Evolutionary conservation across 2,888 invertebrate species (phyloP).

Genomic region (Auanema sp.): DNA sequence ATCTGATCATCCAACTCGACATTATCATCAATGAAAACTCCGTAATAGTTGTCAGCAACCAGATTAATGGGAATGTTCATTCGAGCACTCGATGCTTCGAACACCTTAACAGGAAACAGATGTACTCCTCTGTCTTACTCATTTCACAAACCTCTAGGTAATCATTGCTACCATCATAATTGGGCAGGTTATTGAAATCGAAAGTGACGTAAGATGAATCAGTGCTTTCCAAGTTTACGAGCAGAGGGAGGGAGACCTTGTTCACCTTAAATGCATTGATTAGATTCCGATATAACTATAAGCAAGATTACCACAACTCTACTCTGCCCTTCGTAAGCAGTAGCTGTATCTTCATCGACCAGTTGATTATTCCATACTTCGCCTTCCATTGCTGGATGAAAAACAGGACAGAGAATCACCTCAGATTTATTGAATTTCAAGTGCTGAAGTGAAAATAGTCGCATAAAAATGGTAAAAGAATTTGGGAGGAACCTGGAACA

Average conservation of each 20-base stretch:
- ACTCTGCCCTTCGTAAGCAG: not conserved
- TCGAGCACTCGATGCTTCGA: conserved; percentile 66
- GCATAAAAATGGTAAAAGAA: not conserved
- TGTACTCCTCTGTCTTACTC: not conserved
- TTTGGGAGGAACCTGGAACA: conserved; percentile 68
- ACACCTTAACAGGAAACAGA: conserved; percentile 19
- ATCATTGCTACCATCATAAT: conserved; percentile 69
- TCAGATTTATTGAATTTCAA: too few relatives aligned
- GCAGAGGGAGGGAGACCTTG: conserved; percentile 69
- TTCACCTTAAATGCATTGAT: conserved; percentile 30
- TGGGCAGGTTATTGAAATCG: conserved; percentile 68
- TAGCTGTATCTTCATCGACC: too few relatives aligned
- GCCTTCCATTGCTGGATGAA: too few relatives aligned
- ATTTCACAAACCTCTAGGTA: conserved; percentile 15
- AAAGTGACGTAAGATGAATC: conserved; percentile 74
- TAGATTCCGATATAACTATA: too few relatives aligned
- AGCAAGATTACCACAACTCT: not conserved
- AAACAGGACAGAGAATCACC: too few relatives aligned
- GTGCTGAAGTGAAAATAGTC: too few relatives aligned
- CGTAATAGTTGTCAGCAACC: conserved; percentile 81
- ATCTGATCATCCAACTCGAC: conserved; percentile 27
- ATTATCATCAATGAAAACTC: conserved; percentile 78
- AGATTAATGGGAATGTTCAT: conserved; percentile 74
- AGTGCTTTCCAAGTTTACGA: conserved; percentile 75
- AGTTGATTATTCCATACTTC: too few relatives aligned